Evolutionary conservation across 2,113 vertebrate species (phyloP).

Genomic region (Triplophysa siluroides): DNA sequence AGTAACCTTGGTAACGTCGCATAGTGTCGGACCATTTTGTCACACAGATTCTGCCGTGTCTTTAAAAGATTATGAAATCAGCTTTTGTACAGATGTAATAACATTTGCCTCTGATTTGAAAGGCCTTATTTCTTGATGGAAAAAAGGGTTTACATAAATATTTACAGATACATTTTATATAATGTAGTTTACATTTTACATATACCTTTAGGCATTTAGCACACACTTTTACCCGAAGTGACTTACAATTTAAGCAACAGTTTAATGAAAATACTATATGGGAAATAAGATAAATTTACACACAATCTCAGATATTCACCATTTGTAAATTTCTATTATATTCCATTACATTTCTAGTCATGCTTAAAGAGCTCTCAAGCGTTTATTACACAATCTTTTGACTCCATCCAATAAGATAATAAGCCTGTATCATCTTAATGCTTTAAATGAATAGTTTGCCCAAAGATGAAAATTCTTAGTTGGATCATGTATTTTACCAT

Average conservation of each 20-base stretch:
- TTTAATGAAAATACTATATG: too few species aligned
- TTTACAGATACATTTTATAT: not conserved
- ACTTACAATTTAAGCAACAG: too few species aligned
- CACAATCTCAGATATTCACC: too few species aligned
- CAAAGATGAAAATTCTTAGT: too few species aligned
- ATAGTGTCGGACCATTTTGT: slow-evolving; percentile 27
- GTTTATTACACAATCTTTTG: not conserved
- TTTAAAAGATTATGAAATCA: slow-evolving; percentile 42
- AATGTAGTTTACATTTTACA: not conserved
- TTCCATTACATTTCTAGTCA: too few species aligned
- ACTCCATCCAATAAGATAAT: slow-evolving; percentile 33
- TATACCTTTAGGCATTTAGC: too few species aligned
- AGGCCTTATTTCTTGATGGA: not conserved
- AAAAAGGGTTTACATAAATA: not conserved
- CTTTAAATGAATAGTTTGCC: not conserved
- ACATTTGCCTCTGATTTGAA: slow-evolving; percentile 33
- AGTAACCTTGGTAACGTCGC: slow-evolving; percentile 48
- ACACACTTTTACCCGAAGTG: too few species aligned
- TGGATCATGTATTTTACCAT: too few species aligned
- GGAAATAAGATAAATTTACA: too few species aligned
- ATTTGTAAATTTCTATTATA: too few species aligned
- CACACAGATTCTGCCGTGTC: slow-evolving; percentile 21
- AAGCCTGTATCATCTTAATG: slow-evolving; percentile 25
- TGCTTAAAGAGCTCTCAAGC: not conserved
- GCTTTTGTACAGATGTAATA: slow-evolving; percentile 25